Evolutionary conservation across 2,888 invertebrate species (phyloP), one percentile per base, ranked within the genome.

Genomic region (Oscheius sp.): DNA sequence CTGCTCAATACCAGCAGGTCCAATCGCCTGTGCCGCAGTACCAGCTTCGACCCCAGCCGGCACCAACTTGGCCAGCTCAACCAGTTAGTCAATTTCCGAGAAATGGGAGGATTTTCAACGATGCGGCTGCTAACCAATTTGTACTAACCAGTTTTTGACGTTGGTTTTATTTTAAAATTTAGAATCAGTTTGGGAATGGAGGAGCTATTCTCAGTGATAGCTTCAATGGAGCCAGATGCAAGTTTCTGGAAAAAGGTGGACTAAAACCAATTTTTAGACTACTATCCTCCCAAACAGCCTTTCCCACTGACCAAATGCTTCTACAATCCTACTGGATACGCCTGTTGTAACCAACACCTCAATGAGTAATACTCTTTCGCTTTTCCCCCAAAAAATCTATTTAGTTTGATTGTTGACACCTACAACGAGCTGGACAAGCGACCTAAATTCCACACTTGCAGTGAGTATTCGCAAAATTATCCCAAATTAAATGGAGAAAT

Each of bases 251-350:
- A n/a, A n/a, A n/a, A n/a, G n/a, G n/a, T n/a, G n/a, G n/a, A n/a
- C n/a, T n/a, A n/a, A n/a, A n/a, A n/a, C n/a, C n/a, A n/a, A n/a
- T n/a, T n/a, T n/a, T n/a, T n/a, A n/a, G n/a, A 64, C 23, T 64
- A 64, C 64, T 64, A 64, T 23, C 64, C 64, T 20, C 64, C 64
- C 8, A 64, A 29, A 29, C 64, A 64, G 37, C 48, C 75, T 0
- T 76, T 81, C 65, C 81, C 81, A 42, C 74, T 81, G 8, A 78
- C 81, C 34, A 79, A 78, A 23, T 81, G 81, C 70, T 81, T 81
- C 74, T 74, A 80, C 72, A 81, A 81, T 66, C 79, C 79, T n/a
- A 73, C 72, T 50, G 78, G 81, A 12, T 81, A 81, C 48, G 79
- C 80, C 3, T 81, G 81, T 70, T 81, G 81, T 65, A 81, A 78